Evolutionary conservation across 1,140 invertebrate species (phyloP), one percentile per base, ranked within the genome.

Genomic region (Eupristina koningsbergeri): DNA sequence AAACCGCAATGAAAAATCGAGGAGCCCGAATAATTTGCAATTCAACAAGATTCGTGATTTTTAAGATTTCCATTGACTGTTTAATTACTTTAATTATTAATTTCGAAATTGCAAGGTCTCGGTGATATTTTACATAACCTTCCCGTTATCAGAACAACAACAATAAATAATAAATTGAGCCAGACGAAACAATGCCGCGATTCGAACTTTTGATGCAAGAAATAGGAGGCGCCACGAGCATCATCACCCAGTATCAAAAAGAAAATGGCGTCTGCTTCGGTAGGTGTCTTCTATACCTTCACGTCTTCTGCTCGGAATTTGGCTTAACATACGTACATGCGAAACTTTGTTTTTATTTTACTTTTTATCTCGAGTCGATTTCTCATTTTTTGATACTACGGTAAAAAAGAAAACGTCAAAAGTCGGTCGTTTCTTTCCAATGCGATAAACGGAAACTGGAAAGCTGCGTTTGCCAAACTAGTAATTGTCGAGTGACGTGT

Each of bases 221-320:
- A 39, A 50, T 77, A 36, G 76, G 13, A 64, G 58, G 50, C 58
- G 58, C 34, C n/a, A 19, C 11, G 31, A n/a, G 58, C 34, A 17
- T 79, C 5, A 19, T 58, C 19, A 5, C 17, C 11, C 11, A 74
- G 41, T 45, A 34, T 71, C 41, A 53, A 34, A 26, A 9, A 76
- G n/a, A 91, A 90, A 61, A 92, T 92, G 91, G 90, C 91, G 88
- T 92, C 91, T 84, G 91, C 91, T 87, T 91, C 91, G 91, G 91
- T 92, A 91, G 86, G 90, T 92, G 84, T 63, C 26, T 73, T 53
- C 31, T 41, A 67, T 71, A 34, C 74, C 36, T 31, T 34, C n/a
- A 29, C 71, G 76, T 63, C 75, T 85, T 85, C 78, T 79, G 75
- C 47, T 83, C 64, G 64, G 22, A 61, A 31, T 79, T 64, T 53